Conservation (phyloP, 1,140 invertebrate genomes). For the Camponotus floridanus region DNA sequence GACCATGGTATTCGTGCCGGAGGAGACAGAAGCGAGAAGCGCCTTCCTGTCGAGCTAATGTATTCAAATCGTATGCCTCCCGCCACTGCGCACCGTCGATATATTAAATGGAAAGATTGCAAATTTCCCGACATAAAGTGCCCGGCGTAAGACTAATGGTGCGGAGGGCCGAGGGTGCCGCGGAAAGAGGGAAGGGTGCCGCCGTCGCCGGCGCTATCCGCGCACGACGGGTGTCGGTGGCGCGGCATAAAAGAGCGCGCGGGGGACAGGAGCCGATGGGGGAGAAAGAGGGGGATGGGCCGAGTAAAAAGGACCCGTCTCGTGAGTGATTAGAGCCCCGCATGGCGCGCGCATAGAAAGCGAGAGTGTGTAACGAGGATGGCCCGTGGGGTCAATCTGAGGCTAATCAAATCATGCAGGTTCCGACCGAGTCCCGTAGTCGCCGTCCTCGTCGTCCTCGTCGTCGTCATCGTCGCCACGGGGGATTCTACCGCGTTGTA, state of each 20-base stretch:
- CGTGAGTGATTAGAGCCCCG: slow-evolving; percentile 84
- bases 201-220: slow-evolving; percentile 39
- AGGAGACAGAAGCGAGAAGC: slow-evolving; percentile 59
- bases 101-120: slow-evolving; percentile 87
- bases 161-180: slow-evolving; percentile 71
- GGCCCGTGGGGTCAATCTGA: slow-evolving; percentile 85
- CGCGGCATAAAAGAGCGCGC: slow-evolving; percentile 51
- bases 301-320: slow-evolving; percentile 82
- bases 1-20: slow-evolving; percentile 49
- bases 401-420: slow-evolving; percentile 86
- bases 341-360: slow-evolving; percentile 70
- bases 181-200: slow-evolving; percentile 52
- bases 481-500: slow-evolving; percentile 51
- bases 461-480: slow-evolving; percentile 50
- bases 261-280: slow-evolving; percentile 34
- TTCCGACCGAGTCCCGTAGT: slow-evolving; percentile 65
- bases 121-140: slow-evolving; percentile 86
- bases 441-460: slow-evolving; percentile 30
- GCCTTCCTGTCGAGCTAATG: slow-evolving; percentile 77
- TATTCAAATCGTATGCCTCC: slow-evolving; percentile 84
- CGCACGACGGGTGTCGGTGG: slow-evolving; percentile 62
- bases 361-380: slow-evolving; percentile 70
- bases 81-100: slow-evolving; percentile 79
- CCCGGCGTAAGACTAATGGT: slow-evolving; percentile 84
- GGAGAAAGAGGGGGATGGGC: slow-evolving; percentile 48